Conservation (phyloP, 2,797 vertebrate genomes). For the Choloepus didactylus region DNA sequence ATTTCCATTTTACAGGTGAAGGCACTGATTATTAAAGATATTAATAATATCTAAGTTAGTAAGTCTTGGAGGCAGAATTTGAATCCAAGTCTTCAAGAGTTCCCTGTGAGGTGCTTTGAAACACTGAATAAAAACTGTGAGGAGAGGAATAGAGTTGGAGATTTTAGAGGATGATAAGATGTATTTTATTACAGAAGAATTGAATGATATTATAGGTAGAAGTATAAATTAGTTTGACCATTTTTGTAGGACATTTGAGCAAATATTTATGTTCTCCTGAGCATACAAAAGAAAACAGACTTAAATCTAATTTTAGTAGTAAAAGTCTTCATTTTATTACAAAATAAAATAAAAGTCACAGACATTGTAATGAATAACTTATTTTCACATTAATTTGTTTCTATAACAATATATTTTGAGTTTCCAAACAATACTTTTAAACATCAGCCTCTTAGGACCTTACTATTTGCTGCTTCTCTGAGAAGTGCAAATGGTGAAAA, state of each 20-base stretch:
- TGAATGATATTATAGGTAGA: neutral
- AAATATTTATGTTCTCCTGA: neutral
- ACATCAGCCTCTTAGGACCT: neutral
- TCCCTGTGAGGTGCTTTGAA: neutral
- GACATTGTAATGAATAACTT: neutral
- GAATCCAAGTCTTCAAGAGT: neutral
- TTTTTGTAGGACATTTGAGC: neutral
- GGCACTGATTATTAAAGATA: neutral
- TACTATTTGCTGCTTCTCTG: conserved; percentile 26
- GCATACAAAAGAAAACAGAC: neutral
- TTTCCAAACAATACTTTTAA: conserved; percentile 29
- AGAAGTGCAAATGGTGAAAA: neutral
- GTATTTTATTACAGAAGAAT: neutral
- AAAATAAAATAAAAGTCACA: neutral
- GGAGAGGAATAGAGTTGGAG: neutral
- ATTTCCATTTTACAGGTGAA: neutral
- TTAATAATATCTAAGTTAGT: neutral
- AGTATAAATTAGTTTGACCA: neutral
- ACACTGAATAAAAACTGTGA: conserved; percentile 6
- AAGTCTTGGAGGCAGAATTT: conserved; percentile 39
- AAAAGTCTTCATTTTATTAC: conserved; percentile 33
- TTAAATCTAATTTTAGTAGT: conserved; percentile 44
- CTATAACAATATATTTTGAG: neutral
- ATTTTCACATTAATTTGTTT: conserved; percentile 19
- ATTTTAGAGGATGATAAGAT: neutral